Evolutionary conservation across 1,140 invertebrate genomes (phyloP).

Genomic region (Dreissena rostriformis): DNA sequence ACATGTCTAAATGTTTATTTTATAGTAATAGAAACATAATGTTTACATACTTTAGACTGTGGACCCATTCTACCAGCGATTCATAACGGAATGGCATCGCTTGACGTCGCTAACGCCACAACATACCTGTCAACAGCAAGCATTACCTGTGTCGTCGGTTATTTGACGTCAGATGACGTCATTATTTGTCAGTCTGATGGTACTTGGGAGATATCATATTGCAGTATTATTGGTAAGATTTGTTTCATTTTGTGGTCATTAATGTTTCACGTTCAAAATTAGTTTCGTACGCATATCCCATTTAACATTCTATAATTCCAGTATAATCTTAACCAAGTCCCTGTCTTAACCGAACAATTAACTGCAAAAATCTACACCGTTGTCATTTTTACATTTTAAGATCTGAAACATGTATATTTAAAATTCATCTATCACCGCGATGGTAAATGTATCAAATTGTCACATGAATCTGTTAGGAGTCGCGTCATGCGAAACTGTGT

Average conservation of each 20-base stretch:
- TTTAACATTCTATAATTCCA: no score
- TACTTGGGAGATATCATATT: slow-evolving; percentile 18
- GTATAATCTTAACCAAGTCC: background rate
- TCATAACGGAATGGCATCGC: background rate
- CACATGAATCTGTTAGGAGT: no score
- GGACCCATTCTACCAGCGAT: background rate
- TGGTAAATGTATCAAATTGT: no score
- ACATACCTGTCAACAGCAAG: slow-evolving; percentile 4
- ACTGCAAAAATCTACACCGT: background rate
- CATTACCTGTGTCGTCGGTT: background rate
- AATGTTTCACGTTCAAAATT: background rate
- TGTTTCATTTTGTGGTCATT: background rate
- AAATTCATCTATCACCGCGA: no score
- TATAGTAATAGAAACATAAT: no score
- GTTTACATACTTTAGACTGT: background rate
- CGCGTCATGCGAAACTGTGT: no score
- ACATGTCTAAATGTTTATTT: no score
- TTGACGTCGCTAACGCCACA: background rate
- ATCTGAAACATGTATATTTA: no score
- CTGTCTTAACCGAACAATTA: background rate
- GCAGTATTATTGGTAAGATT: slow-evolving; percentile 1
- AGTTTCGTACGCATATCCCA: background rate
- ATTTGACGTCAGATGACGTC: background rate
- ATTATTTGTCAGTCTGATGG: slow-evolving; percentile 13
- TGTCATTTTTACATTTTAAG: background rate